phyloP scores from a whole-genome alignment of 2,888 invertebrate genomes.

The Nomada flava region DNA sequence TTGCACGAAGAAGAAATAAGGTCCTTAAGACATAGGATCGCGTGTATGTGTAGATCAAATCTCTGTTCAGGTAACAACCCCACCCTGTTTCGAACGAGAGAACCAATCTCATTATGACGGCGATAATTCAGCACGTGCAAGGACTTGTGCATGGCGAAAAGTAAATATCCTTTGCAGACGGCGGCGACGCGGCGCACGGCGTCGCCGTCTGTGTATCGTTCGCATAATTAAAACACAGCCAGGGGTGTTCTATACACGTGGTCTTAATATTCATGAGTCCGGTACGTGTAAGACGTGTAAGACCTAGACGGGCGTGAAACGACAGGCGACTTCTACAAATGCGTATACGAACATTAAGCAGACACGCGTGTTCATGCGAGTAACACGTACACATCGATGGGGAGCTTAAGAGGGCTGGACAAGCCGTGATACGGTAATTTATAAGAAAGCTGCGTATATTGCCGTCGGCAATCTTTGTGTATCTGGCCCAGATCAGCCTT shows the following conservation, averaged over 20 bases:
- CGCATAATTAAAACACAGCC: conserved; percentile 50
- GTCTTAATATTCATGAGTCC: conserved; percentile 64
- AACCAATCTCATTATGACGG: conserved; percentile 57
- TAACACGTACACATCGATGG: not conserved
- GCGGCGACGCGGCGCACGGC: not conserved
- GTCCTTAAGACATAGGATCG: conserved; percentile 56
- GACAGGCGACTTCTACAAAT: conserved; percentile 14
- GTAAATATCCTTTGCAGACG: conserved; percentile 48
- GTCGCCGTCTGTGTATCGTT: conserved; percentile 3
- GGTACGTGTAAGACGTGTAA: not conserved
- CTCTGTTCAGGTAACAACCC: conserved; percentile 47
- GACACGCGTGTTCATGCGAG: not conserved
- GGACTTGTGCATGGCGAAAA: conserved; percentile 45
- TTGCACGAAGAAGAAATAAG: conserved; percentile 60
- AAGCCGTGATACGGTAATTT: conserved; percentile 58
- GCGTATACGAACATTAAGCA: not conserved
- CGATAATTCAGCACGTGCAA: conserved; percentile 55
- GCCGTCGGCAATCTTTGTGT: conserved; percentile 68
- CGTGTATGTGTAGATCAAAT: conserved; percentile 60
- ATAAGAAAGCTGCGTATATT: conserved; percentile 68
- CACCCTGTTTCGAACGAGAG: conserved; percentile 24
- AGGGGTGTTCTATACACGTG: conserved; percentile 4
- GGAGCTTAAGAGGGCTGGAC: not conserved
- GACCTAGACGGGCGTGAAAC: conserved; percentile 25
- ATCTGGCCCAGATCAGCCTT: conserved; percentile 83